Evolutionary conservation across 2,113 vertebrate species (phyloP).

Genomic region (Ophthalmotilapia sp.): DNA sequence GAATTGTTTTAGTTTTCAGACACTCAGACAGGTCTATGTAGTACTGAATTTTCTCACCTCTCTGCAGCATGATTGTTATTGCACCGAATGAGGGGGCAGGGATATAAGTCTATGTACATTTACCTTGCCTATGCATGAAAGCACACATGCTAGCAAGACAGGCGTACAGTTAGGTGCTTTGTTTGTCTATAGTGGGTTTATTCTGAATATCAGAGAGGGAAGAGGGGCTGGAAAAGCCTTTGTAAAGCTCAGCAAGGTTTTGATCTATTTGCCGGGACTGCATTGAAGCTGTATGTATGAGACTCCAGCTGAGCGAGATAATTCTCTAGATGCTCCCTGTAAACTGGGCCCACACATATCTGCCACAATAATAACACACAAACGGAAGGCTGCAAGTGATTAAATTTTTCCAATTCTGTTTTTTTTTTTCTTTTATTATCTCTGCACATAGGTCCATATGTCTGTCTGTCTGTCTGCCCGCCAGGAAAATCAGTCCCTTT

Average conservation of each 20-base stretch:
- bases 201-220: background rate
- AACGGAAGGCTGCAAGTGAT: conserved; percentile 21
- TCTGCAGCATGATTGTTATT: background rate
- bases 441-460: background rate
- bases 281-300: conserved; percentile 1
- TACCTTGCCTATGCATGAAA: background rate
- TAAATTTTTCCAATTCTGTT: conserved; percentile 40
- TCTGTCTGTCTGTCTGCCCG: background rate
- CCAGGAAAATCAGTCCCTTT: background rate
- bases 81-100: background rate
- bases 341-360: conserved; percentile 20
- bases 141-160: background rate
- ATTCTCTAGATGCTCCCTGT: conserved; percentile 31
- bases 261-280: conserved; percentile 23
- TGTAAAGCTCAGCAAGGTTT: background rate
- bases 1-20: background rate
- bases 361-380: background rate
- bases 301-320: conserved; percentile 25
- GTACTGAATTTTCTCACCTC: background rate
- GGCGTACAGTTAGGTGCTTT: background rate
- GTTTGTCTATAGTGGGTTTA: background rate
- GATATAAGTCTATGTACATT: background rate
- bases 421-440: background rate
- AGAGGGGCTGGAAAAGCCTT: background rate
- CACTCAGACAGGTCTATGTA: background rate